Percentiles rank a stretch among this genome's conserved stretches.
Evolutionary conservation across 2,797 vertebrate species (phyloP).

Genomic region (Galago senegalensis): DNA sequence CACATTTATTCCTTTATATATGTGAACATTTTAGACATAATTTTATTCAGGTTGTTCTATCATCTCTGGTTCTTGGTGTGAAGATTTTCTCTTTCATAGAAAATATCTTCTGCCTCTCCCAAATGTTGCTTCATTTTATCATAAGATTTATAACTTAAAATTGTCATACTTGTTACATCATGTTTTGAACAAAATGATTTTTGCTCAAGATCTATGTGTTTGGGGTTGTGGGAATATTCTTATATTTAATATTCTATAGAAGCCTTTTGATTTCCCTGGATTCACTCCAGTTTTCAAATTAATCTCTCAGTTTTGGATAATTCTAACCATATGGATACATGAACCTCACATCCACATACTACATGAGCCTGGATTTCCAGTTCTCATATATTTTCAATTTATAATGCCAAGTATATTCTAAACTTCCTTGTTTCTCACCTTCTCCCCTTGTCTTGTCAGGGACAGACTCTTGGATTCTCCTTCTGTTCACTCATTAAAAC

Average conservation of each 20-base stretch:
- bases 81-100: background rate
- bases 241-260: background rate
- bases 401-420: background rate
- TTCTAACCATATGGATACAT: background rate
- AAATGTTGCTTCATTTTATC: conserved; percentile 43
- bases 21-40: background rate
- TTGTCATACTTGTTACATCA: background rate
- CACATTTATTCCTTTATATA: background rate
- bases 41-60: background rate
- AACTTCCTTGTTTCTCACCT: background rate
- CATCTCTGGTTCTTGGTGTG: background rate
- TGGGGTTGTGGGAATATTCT: background rate
- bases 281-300: conserved; percentile 53
- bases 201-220: background rate
- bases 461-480: background rate
- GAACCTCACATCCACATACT: background rate
- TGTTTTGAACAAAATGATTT: conserved; percentile 54
- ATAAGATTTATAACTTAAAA: background rate
- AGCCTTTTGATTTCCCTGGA: conserved; percentile 14
- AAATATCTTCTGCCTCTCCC: background rate
- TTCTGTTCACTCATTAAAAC: background rate
- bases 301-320: conserved; percentile 54
- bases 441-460: background rate
- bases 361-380: conserved; percentile 23
- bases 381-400: conserved; percentile 45